phyloP scores from a whole-genome alignment of 2,797 vertebrate species.

The Diglossa cyanea region DNA sequence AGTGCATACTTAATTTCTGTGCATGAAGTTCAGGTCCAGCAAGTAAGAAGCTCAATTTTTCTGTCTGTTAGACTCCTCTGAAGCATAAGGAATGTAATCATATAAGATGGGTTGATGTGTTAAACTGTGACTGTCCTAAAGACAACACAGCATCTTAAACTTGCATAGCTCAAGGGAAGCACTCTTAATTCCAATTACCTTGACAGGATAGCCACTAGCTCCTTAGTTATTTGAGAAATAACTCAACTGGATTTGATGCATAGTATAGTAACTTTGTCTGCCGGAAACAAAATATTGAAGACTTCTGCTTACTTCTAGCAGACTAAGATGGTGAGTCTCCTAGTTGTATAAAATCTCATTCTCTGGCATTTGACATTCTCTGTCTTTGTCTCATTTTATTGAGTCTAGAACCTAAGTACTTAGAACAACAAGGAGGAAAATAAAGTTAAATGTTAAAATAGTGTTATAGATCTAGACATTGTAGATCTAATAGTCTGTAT shows the following conservation, averaged over 20 bases:
- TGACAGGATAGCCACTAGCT: background rate
- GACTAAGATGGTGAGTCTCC: background rate
- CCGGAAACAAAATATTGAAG: background rate
- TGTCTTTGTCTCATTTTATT: background rate
- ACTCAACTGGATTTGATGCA: background rate
- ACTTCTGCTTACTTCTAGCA: background rate
- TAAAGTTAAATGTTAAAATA: background rate
- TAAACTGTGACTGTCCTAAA: background rate
- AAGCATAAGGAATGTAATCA: background rate
- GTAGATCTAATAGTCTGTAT: background rate
- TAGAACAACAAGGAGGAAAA: background rate
- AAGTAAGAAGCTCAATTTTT: background rate
- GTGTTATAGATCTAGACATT: background rate
- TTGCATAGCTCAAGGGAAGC: background rate
- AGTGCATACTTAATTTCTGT: background rate
- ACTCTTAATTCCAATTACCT: background rate
- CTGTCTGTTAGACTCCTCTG: background rate
- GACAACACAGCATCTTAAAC: background rate
- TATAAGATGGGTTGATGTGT: background rate
- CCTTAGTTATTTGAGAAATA: background rate
- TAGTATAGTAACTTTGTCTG: background rate
- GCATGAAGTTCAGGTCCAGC: background rate
- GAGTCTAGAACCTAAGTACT: background rate
- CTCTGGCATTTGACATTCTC: background rate
- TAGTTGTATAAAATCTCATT: background rate